A percentile compares a stretch with the other conserved stretches of the same genome.
Evolutionary conservation across 2,797 vertebrate genomes (phyloP).

Genomic region (Diplodus puntazzo): DNA sequence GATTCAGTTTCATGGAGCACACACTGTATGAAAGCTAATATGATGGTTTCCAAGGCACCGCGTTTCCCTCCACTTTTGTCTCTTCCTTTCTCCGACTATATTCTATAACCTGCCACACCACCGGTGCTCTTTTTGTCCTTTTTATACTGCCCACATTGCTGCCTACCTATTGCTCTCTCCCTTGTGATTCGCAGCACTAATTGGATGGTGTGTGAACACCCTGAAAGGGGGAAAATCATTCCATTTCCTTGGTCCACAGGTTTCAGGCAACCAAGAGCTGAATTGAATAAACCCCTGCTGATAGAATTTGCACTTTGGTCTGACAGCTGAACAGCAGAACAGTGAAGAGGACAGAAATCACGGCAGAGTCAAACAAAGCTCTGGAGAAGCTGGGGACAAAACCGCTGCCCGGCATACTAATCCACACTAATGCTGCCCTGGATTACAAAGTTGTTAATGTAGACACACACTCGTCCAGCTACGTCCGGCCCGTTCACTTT

Average conservation of each 20-base stretch:
- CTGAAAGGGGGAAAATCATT: slow-evolving; percentile 64
- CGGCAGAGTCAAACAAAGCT: slow-evolving; percentile 42
- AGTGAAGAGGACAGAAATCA: slow-evolving; percentile 56
- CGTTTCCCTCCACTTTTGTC: slow-evolving; percentile 37
- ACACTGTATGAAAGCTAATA: background rate
- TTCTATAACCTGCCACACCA: slow-evolving; percentile 35
- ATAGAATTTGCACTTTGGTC: slow-evolving; percentile 75
- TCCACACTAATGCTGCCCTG: slow-evolving; percentile 46
- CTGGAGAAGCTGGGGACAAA: slow-evolving; percentile 10
- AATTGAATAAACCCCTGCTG: slow-evolving; percentile 69
- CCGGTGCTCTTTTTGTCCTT: slow-evolving; percentile 42
- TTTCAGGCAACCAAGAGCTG: slow-evolving; percentile 60
- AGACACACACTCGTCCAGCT: background rate
- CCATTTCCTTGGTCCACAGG: slow-evolving; percentile 67
- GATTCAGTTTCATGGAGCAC: background rate
- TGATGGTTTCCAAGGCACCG: slow-evolving; percentile 12
- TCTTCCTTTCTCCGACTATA: slow-evolving; percentile 18
- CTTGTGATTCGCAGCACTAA: slow-evolving; percentile 59
- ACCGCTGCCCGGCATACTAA: slow-evolving; percentile 42
- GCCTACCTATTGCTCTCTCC: slow-evolving; percentile 46
- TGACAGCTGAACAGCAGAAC: slow-evolving; percentile 66
- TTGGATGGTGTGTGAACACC: slow-evolving; percentile 70
- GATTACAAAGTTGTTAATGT: slow-evolving; percentile 40
- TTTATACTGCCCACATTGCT: slow-evolving; percentile 46
- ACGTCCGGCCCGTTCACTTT: slow-evolving; percentile 2